Evolutionary conservation across 2,797 vertebrate species (phyloP).

Genomic region (Chelidonichthys spinosus): DNA sequence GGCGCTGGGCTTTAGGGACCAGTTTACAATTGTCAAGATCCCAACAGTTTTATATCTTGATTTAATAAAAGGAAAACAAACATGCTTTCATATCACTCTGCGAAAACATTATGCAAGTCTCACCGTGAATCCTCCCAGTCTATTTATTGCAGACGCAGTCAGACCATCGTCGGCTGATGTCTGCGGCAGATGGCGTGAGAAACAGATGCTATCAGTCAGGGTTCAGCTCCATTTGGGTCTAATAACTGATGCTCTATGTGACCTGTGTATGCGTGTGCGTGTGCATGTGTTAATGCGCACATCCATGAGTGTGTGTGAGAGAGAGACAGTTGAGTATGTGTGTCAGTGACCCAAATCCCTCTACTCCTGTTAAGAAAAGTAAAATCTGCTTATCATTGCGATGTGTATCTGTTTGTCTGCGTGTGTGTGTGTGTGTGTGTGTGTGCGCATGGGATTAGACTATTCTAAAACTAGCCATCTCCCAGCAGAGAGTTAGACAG

Average conservation of each 20-base stretch:
- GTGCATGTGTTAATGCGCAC: slow-evolving; percentile 13
- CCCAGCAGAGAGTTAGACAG: slow-evolving; percentile 30
- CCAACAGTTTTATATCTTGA: not conserved
- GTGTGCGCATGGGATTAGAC: slow-evolving; percentile 1
- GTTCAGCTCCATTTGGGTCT: slow-evolving; percentile 63
- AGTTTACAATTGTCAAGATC: not conserved
- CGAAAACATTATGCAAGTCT: slow-evolving; percentile 10
- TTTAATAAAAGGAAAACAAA: slow-evolving; percentile 18
- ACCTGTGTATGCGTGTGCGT: slow-evolving; percentile 41
- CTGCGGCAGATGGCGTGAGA: slow-evolving; percentile 67
- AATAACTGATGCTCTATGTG: slow-evolving; percentile 56
- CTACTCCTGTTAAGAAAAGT: slow-evolving; percentile 17
- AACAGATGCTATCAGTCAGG: slow-evolving; percentile 69
- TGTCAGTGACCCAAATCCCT: slow-evolving; percentile 16
- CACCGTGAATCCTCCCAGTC: not conserved
- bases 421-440: slow-evolving; percentile 4
- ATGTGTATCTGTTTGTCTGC: slow-evolving; percentile 3
- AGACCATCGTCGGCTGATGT: slow-evolving; percentile 33
- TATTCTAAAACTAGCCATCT: slow-evolving; percentile 30
- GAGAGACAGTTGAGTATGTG: slow-evolving; percentile 5
- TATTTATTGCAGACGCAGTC: slow-evolving; percentile 27
- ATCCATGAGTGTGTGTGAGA: slow-evolving; percentile 1
- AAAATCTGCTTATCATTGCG: not conserved
- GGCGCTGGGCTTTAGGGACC: not conserved
- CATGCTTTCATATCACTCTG: not conserved